Evolutionary conservation across 2,797 vertebrate genomes (phyloP).

Genomic region (Cryptoprocta ferox): DNA sequence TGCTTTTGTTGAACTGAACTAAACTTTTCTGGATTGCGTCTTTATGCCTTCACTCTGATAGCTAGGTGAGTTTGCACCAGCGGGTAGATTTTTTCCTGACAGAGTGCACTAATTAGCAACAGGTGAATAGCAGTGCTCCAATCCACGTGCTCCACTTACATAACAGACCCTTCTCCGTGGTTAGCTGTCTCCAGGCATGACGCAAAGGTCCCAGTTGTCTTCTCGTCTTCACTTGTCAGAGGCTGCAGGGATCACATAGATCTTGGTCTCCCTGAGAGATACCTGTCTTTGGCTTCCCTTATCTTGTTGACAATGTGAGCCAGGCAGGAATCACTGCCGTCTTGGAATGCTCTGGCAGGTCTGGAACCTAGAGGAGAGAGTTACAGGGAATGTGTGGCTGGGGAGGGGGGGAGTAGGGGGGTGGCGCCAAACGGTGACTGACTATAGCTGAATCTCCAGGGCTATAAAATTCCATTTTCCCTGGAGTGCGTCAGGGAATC

Average conservation of each 20-base stretch:
- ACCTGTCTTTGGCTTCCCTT: background rate
- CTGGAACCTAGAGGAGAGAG: background rate
- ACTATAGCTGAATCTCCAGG: background rate
- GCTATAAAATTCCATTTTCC: background rate
- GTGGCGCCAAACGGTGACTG: background rate
- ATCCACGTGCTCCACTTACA: constrained; percentile 5
- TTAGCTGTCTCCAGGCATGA: background rate
- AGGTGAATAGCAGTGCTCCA: constrained; percentile 8
- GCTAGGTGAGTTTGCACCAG: background rate
- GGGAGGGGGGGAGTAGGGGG: too few species aligned
- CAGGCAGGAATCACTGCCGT: background rate
- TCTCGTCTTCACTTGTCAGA: background rate
- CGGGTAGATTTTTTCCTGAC: background rate
- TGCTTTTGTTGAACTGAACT: background rate
- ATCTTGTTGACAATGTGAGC: background rate
- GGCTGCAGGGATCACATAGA: background rate
- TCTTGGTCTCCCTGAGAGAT: background rate
- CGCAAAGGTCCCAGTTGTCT: background rate
- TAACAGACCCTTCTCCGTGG: background rate
- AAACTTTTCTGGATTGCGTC: background rate
- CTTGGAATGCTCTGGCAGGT: constrained; percentile 21
- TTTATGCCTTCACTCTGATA: background rate
- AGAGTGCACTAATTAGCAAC: constrained; percentile 10
- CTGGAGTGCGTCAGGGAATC: background rate
- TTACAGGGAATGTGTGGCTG: background rate